These are phyloP conservation scores for Mamestra configurata DNA, from an alignment of 1,140 invertebrate species.

Conservation along the genomic window DNA sequence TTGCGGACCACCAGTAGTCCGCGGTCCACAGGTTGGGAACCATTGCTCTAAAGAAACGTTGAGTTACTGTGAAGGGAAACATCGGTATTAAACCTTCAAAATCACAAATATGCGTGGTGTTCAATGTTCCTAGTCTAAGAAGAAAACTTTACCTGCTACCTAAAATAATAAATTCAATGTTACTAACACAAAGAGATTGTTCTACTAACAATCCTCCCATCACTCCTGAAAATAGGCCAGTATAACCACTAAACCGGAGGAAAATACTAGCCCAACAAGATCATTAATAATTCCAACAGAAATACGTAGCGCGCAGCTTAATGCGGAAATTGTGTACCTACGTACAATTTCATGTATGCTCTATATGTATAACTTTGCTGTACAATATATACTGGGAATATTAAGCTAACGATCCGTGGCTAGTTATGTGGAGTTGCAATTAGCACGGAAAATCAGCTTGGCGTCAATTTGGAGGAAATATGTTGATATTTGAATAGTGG, in stretches of 20 bases:
- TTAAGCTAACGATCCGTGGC: neutral
- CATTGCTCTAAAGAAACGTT: too few relatives aligned
- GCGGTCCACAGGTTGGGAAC: too few relatives aligned
- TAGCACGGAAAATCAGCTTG: neutral
- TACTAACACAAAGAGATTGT: too few relatives aligned
- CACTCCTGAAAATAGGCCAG: neutral
- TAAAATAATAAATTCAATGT: too few relatives aligned
- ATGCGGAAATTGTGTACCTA: constrained; percentile 30
- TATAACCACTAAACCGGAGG: neutral
- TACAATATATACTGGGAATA: neutral
- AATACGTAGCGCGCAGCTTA: neutral
- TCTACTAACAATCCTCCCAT: neutral
- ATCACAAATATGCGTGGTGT: too few relatives aligned
- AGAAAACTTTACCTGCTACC: neutral
- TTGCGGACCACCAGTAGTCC: too few relatives aligned
- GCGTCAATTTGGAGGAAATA: neutral
- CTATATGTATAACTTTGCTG: neutral
- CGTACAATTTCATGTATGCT: constrained; percentile 3
- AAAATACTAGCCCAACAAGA: constrained; percentile 14
- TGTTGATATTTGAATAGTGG: neutral
- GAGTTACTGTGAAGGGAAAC: too few relatives aligned
- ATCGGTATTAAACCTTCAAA: too few relatives aligned
- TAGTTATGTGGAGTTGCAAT: neutral
- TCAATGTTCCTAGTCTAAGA: too few relatives aligned
- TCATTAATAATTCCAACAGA: constrained; percentile 38